Evolutionary conservation across 2,113 vertebrate genomes (phyloP).

Genomic region (Orycteropus afer): DNA sequence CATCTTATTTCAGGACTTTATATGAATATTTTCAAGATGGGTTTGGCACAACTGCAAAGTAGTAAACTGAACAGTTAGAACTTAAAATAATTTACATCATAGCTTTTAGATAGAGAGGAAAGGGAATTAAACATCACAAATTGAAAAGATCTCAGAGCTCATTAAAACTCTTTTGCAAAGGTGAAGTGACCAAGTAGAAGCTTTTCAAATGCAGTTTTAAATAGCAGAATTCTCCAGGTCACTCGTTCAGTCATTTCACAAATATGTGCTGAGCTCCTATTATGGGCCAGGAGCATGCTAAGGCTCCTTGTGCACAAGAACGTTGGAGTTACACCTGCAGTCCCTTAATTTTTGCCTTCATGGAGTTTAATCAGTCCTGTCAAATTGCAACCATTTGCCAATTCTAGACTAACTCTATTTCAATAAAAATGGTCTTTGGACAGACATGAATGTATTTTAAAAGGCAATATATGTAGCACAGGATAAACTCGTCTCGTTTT

Average conservation of each 20-base stretch:
- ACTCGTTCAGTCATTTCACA: not conserved
- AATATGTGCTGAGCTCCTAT: not conserved
- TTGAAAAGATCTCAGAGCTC: not conserved
- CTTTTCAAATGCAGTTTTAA: not conserved
- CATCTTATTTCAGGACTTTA: conserved; percentile 21
- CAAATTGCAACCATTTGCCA: not conserved
- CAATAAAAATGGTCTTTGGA: conserved; percentile 11
- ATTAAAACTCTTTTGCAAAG: conserved; percentile 10
- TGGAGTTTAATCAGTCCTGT: not conserved
- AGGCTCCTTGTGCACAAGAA: not conserved
- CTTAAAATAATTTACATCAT: conserved; percentile 40
- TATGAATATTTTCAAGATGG: conserved; percentile 9
- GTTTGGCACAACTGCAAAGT: not conserved
- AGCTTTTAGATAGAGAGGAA: conserved; percentile 4
- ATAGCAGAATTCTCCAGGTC: not conserved
- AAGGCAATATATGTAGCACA: not conserved
- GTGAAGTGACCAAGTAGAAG: not conserved
- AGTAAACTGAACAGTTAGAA: not conserved
- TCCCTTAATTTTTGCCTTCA: not conserved
- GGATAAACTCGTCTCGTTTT: conserved; percentile 38
- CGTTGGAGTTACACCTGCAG: not conserved
- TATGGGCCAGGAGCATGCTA: no score
- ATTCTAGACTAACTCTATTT: not conserved
- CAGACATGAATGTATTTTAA: not conserved
- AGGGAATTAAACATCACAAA: not conserved